Evolutionary conservation across 1,140 invertebrate species (phyloP).

Genomic region (Sarcophaga bullata): DNA sequence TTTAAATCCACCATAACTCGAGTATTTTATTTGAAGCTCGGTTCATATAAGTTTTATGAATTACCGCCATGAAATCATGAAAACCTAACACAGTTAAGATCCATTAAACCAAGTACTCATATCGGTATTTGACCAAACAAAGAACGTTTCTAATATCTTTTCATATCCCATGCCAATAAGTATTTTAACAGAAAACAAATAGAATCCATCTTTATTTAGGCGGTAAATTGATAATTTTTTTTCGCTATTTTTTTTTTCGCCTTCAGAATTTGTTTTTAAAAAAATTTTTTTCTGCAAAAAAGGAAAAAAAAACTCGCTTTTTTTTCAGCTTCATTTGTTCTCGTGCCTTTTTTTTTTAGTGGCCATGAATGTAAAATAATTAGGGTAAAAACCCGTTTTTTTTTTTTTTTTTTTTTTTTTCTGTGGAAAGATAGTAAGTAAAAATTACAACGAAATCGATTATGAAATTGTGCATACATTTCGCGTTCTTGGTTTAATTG

Average conservation of each 20-base stretch:
- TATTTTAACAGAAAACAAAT: conserved; percentile 2
- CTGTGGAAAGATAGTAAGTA: too few relatives aligned
- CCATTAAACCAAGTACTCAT: background rate
- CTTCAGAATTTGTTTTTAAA: background rate
- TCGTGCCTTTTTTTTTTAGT: too few relatives aligned
- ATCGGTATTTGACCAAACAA: background rate
- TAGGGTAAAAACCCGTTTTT: conserved; percentile 19
- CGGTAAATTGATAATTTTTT: conserved; percentile 14
- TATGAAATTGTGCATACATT: too few relatives aligned
- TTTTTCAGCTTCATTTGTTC: background rate
- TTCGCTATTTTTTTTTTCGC: background rate
- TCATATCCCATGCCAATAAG: background rate
- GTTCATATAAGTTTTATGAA: too few relatives aligned
- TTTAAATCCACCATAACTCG: too few relatives aligned
- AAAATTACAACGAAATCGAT: too few relatives aligned
- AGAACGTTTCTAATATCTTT: conserved; percentile 26
- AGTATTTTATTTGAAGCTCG: too few relatives aligned
- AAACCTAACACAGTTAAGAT: conserved; percentile 22
- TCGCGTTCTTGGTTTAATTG: too few relatives aligned
- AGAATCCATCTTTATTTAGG: conserved; percentile 11
- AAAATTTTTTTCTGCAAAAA: background rate
- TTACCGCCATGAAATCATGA: background rate
- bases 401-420: background rate
- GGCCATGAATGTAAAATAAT: conserved; percentile 32
- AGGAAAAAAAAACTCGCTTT: background rate